These are phyloP conservation scores for Hirtodrosophila trivittata DNA, from an alignment of 2,888 invertebrate species.

Conservation along the genomic window DNA sequence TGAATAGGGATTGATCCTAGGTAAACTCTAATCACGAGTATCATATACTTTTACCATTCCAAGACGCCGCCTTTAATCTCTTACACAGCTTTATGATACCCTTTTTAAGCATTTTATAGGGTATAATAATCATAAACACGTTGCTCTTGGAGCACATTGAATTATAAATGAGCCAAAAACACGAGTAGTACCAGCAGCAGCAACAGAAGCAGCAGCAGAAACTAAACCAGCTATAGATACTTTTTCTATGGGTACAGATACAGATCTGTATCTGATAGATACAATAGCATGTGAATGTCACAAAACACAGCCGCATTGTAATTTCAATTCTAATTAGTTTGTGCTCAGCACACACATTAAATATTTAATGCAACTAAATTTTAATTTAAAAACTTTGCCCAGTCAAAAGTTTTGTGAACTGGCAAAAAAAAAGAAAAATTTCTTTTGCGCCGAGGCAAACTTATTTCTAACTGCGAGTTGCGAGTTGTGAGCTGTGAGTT, in stretches of 20 bases:
- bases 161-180: slow-evolving; percentile 64
- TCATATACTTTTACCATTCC: no score
- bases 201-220: slow-evolving; percentile 1
- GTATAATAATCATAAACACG: slow-evolving; percentile 68
- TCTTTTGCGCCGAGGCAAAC: slow-evolving; percentile 27
- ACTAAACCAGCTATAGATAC: slow-evolving; percentile 7
- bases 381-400: slow-evolving; percentile 55
- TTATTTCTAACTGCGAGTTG: slow-evolving; percentile 30
- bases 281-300: slow-evolving; percentile 1
- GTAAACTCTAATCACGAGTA: no score
- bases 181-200: slow-evolving; percentile 13
- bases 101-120: not conserved
- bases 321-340: slow-evolving; percentile 64
- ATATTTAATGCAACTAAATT: slow-evolving; percentile 61
- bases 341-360: slow-evolving; percentile 46
- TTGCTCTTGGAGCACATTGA: slow-evolving; percentile 33
- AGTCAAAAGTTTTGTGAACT: slow-evolving; percentile 28
- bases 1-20: no score
- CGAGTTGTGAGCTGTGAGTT: no score
- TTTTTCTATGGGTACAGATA: slow-evolving; percentile 14
- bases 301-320: slow-evolving; percentile 31
- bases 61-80: no score
- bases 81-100: not conserved
- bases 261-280: slow-evolving; percentile 40
- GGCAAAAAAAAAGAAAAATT: slow-evolving; percentile 16